Conservation (phyloP, 2,888 invertebrate species). For the Nysson spinosus region DNA sequence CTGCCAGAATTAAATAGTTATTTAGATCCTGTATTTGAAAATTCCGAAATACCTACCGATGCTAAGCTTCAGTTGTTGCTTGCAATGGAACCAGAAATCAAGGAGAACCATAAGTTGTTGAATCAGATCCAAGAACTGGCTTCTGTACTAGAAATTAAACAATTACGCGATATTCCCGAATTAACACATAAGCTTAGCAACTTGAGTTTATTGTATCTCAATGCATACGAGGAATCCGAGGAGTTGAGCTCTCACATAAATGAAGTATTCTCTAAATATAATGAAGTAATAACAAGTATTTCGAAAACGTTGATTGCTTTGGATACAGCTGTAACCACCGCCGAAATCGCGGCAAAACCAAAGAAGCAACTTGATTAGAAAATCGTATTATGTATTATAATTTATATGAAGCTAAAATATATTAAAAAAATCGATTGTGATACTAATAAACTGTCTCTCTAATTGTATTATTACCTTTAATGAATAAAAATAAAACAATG, state of each 20-base stretch:
- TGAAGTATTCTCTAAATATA: constrained; percentile 77
- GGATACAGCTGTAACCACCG: constrained; percentile 76
- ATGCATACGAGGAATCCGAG: constrained; percentile 75
- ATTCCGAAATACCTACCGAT: constrained; percentile 76
- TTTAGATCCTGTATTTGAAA: constrained; percentile 77
- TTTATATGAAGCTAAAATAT: not conserved
- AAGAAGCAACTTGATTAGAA: constrained; percentile 69
- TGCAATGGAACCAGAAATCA: constrained; percentile 77
- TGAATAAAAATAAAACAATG: constrained; percentile 13
- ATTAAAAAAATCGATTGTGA: not conserved
- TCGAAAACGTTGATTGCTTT: constrained; percentile 77
- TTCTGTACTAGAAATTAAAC: constrained; percentile 76
- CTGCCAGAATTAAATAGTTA: constrained; percentile 78
- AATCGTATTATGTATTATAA: constrained; percentile 19
- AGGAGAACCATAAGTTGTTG: constrained; percentile 73
- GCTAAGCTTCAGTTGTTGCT: constrained; percentile 78
- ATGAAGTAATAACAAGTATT: constrained; percentile 78
- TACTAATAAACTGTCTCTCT: no score
- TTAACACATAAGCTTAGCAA: constrained; percentile 76
- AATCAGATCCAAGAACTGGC: constrained; percentile 75
- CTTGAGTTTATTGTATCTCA: constrained; percentile 75
- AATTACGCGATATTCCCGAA: constrained; percentile 76
- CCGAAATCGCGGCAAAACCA: constrained; percentile 76
- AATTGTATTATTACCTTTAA: no score
- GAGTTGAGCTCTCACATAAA: constrained; percentile 74